phyloP scores from a whole-genome alignment of 2,888 invertebrate species.

The Hypena proboscidalis region DNA sequence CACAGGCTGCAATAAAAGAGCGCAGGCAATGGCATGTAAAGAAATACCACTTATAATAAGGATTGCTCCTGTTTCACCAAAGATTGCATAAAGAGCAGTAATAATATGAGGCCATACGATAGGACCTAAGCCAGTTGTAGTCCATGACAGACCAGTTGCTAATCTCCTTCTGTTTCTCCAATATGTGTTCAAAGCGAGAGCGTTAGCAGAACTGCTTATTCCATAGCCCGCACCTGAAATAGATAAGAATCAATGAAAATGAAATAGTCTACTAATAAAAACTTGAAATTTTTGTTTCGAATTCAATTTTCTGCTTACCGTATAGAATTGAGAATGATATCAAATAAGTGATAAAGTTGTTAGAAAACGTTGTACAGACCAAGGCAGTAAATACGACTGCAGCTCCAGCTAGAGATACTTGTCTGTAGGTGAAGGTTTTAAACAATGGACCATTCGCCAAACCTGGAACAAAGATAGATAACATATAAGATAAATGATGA shows the following conservation, averaged over 20 bases:
- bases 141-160: conserved; percentile 90
- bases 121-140: conserved; percentile 89
- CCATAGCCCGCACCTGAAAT: conserved; percentile 87
- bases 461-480: conserved; percentile 74
- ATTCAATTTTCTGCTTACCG: conserved; percentile 84
- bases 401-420: conserved; percentile 87
- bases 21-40: conserved; percentile 88
- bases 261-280: too few relatives aligned
- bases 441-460: conserved; percentile 90
- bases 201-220: conserved; percentile 88
- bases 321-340: conserved; percentile 88
- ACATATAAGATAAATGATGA: too few relatives aligned
- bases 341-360: conserved; percentile 87
- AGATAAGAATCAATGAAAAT: too few relatives aligned
- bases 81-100: conserved; percentile 85
- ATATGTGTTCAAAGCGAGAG: conserved; percentile 90
- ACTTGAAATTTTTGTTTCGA: too few relatives aligned
- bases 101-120: conserved; percentile 90
- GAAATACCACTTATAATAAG: conserved; percentile 88
- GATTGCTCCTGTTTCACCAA: conserved; percentile 88
- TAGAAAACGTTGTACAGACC: conserved; percentile 86
- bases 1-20: conserved; percentile 90
- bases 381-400: conserved; percentile 85
- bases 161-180: conserved; percentile 89
- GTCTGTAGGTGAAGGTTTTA: conserved; percentile 87